Evolutionary conservation across 2,888 invertebrate species (phyloP).

Genomic region (Conops quadrifasciatus): DNA sequence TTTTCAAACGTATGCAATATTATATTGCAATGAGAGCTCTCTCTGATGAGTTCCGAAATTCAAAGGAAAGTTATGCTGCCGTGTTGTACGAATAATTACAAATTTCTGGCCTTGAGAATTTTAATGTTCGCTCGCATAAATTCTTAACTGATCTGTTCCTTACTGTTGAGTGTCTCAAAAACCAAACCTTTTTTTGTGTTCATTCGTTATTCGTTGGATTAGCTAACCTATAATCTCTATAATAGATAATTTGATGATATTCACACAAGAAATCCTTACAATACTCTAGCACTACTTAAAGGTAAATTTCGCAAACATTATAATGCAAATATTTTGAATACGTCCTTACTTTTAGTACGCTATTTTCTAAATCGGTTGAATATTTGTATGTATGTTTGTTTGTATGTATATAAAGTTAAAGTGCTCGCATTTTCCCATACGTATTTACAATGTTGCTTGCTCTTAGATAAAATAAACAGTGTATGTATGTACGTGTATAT

Average conservation of each 20-base stretch:
- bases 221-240: conserved; percentile 49
- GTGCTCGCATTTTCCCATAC: conserved; percentile 14
- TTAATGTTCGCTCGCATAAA: no score
- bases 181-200: background rate
- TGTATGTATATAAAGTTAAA: conserved; percentile 23
- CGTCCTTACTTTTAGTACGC: conserved; percentile 21
- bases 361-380: conserved; percentile 21
- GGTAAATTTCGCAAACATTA: conserved; percentile 35
- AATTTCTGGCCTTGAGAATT: no score
- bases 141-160: no score
- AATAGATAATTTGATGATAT: conserved; percentile 33
- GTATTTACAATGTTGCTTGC: conserved; percentile 27
- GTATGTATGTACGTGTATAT: conserved; percentile 8
- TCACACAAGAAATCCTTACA: conserved; percentile 30
- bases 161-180: background rate
- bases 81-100: no score
- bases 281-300: conserved; percentile 37
- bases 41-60: no score
- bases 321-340: conserved; percentile 25
- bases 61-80: no score
- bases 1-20: no score
- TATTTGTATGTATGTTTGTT: background rate
- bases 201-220: conserved; percentile 3
- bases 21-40: no score
- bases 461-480: conserved; percentile 7